Evolutionary conservation across 2,888 invertebrate species (phyloP), one percentile per base, ranked within the genome.

Genomic region (Parnassius orleans): DNA sequence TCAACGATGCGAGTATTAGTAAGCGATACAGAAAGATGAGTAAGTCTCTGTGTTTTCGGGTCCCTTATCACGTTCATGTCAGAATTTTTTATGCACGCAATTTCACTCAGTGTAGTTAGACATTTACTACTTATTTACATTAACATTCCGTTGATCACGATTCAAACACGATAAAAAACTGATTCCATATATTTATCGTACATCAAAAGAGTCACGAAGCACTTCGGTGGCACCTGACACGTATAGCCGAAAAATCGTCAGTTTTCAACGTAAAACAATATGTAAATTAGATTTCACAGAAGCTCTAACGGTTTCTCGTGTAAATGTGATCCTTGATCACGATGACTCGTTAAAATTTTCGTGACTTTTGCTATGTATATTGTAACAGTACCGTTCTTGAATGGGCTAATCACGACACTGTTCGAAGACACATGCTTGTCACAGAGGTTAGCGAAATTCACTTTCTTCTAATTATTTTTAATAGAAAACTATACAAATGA

Each of bases 261-360:
- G 47, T 57, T 60, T 56, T 43, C 53, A 12, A 47, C 47, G 56
- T 57, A 60, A 55, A 59, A 63, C 56, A 60, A 60, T 53, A 60
- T 56, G 56, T 51, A 56, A 63, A 57, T 60, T 63, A 53, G 52
- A 33, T 52, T 47, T 53, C 47, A 48, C 51, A 56, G 60, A 53
- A 56, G 43, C 56, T 55, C 48, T 63, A 63, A 63, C 63, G 63
- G 63, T 57, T 44, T 63, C 56, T 47, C 60, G 55, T 63, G 63
- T 63, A 63, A 57, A 52, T 56, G 52, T 48, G 63, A 15, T 48
- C 60, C 53, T 53, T 53, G 52, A 57, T 63, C 63, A 63, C 63
- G 63, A 63, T 9, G 44, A 12, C 41, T 56, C 55, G 60, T 63
- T 59, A 51, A 51, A 50, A 47, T 57, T 33, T 53, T 44, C 59